Base-by-base conservation (phyloP, 2,113 vertebrate genomes). In the Aspidoscelis tigris region DNA sequence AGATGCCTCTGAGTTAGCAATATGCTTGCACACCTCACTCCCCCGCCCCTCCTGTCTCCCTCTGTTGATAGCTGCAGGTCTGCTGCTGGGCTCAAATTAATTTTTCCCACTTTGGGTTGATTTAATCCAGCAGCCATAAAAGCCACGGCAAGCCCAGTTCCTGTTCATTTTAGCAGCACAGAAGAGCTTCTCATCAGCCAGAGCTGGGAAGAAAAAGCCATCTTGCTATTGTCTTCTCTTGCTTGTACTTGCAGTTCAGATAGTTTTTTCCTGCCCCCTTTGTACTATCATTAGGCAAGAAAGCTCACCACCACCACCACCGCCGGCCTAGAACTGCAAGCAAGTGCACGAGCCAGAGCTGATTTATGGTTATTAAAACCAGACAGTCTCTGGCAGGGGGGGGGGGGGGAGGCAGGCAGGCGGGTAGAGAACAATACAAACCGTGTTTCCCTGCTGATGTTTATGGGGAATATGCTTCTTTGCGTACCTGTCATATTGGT, bases 301-400 rank as follows among this genome's bases (percentile, higher is more conserved):
- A 7, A 14, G 58, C 58, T 33, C 33, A 33, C 33, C 58, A 16
- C n/a, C 2, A 16, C 41, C 6, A 7, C 55, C 47, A 47, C 39
- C 58, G 2, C 20, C 21, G 3, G 10, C 33, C 39, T 43, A 61
- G 66, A 81, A 81, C 53, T 44, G 73, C 7, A 5, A 86, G 69
- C 16, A 44, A 82, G 68, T 22, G 44, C 44, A 55, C 4, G 69
- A 82, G 80, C 69, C 68, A 66, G 68, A 66, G 44, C 80, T 82
- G 85, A 86, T 86, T 82, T 82, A 86, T 86, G 85, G 44, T 82
- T 82, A 78, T 86, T 82, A 82, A 73, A 73, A 78, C 58, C 75
- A 83, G 80, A 78, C 69, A 73, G 69, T n/a, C 80, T 86, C 44
- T 74, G 75, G 80, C 58, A 86, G 22, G 26, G 18, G 55, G 2